A percentile compares a stretch with the other conserved stretches of the same genome.
Evolutionary conservation across 2,888 invertebrate genomes (phyloP).

Genomic region (Hedya salicella): DNA sequence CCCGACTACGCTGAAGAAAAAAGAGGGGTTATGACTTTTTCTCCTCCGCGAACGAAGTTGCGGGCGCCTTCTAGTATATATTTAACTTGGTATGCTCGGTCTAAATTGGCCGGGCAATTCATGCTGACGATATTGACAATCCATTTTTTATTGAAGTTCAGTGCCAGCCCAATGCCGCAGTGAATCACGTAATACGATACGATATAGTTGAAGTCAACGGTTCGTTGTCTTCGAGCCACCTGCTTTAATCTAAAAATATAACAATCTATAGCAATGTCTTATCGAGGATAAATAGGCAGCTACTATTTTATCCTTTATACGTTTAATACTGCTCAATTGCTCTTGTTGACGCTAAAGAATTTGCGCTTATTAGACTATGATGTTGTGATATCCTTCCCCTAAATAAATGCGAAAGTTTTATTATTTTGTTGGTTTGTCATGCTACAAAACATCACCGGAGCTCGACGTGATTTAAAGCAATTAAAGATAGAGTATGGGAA

Average conservation of each 20-base stretch:
- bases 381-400: too few relatives aligned
- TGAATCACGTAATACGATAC: slow-evolving; percentile 16
- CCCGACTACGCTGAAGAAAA: too few relatives aligned
- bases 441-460: too few relatives aligned
- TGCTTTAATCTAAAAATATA: slow-evolving; percentile 31
- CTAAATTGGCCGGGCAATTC: background rate
- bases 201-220: slow-evolving; percentile 23
- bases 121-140: slow-evolving; percentile 8
- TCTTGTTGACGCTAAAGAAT: too few relatives aligned
- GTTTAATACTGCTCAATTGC: too few relatives aligned
- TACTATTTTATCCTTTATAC: background rate
- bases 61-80: background rate
- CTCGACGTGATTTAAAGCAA: too few relatives aligned
- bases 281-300: background rate
- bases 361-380: too few relatives aligned
- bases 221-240: slow-evolving; percentile 30
- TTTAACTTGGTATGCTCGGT: slow-evolving; percentile 2
- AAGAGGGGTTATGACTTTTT: too few relatives aligned
- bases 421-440: too few relatives aligned
- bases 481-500: too few relatives aligned
- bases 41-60: too few relatives aligned
- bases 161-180: slow-evolving; percentile 20
- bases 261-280: slow-evolving; percentile 1
- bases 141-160: slow-evolving; percentile 30
- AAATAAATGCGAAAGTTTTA: too few relatives aligned